phyloP scores from a whole-genome alignment of 2,888 invertebrate genomes.

The Drosophila buzzatii region DNA sequence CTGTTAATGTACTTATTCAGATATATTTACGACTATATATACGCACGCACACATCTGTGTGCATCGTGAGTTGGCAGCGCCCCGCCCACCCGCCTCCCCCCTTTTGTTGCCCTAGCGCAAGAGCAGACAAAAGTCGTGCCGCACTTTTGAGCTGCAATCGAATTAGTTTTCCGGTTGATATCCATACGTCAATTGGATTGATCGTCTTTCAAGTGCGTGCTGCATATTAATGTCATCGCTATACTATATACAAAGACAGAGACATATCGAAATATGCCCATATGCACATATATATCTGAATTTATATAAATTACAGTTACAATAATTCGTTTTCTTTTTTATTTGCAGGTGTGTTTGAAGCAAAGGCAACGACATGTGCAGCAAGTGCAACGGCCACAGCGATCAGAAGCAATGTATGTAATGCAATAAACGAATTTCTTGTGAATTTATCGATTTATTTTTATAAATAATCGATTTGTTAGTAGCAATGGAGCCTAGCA shows the following conservation, averaged over 20 bases:
- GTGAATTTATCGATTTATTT: slow-evolving; percentile 8
- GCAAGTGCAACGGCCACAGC: slow-evolving; percentile 31
- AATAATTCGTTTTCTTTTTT: slow-evolving; percentile 32
- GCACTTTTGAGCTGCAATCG: slow-evolving; percentile 35
- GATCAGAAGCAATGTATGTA: slow-evolving; percentile 32
- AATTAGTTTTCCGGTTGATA: slow-evolving; percentile 57
- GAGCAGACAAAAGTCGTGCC: slow-evolving; percentile 12
- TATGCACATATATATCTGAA: not conserved
- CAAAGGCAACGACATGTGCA: slow-evolving; percentile 35
- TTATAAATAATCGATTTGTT: too few relatives aligned
- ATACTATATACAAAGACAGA: not conserved
- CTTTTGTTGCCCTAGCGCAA: slow-evolving; percentile 11
- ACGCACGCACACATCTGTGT: not conserved
- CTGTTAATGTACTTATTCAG: slow-evolving; percentile 40
- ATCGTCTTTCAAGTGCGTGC: slow-evolving; percentile 57
- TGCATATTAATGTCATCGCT: slow-evolving; percentile 57
- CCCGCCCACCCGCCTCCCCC: not conserved
- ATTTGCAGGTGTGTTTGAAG: slow-evolving; percentile 29
- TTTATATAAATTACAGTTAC: slow-evolving; percentile 13
- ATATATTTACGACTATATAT: slow-evolving; percentile 28
- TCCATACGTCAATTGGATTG: slow-evolving; percentile 73
- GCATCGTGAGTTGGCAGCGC: not conserved
- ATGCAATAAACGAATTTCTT: not conserved
- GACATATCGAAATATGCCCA: not conserved
- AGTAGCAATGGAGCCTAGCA: too few relatives aligned